phyloP scores from a whole-genome alignment of 2,113 vertebrate genomes.

The Sylvicapra grimmia region DNA sequence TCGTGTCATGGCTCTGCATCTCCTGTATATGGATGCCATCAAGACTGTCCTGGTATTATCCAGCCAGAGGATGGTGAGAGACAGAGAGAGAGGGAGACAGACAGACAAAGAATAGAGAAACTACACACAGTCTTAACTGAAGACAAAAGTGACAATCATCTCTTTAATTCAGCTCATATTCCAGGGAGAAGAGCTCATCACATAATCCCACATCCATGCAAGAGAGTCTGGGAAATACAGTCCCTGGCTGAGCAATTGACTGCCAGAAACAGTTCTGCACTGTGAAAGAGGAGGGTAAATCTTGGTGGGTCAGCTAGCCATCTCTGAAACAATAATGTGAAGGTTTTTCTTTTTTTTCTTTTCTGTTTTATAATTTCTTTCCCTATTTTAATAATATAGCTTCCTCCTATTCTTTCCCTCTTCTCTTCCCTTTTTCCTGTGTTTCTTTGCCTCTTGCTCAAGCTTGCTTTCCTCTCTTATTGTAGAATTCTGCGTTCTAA shows the following conservation, averaged over 20 bases:
- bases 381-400: not conserved
- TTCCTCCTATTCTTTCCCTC: not conserved
- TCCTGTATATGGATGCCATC: not conserved
- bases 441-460: not conserved
- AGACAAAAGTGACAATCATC: not conserved
- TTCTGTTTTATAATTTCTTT: not conserved
- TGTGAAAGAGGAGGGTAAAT: not conserved
- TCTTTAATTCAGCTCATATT: not conserved
- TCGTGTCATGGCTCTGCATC: not conserved
- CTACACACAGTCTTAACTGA: not conserved
- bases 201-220: not conserved
- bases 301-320: not conserved
- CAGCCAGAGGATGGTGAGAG: not conserved
- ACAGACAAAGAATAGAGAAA: not conserved
- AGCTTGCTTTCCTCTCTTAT: not conserved
- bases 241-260: not conserved
- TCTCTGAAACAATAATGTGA: not conserved
- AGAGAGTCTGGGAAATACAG: not conserved
- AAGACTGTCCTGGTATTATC: not conserved
- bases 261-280: not conserved
- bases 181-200: not conserved
- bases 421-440: not conserved
- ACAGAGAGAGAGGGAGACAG: accelerated
- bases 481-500: not conserved
- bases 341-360: not conserved